Conservation (phyloP, 1,140 invertebrate genomes). For the Caenorhabditis brenneri region DNA sequence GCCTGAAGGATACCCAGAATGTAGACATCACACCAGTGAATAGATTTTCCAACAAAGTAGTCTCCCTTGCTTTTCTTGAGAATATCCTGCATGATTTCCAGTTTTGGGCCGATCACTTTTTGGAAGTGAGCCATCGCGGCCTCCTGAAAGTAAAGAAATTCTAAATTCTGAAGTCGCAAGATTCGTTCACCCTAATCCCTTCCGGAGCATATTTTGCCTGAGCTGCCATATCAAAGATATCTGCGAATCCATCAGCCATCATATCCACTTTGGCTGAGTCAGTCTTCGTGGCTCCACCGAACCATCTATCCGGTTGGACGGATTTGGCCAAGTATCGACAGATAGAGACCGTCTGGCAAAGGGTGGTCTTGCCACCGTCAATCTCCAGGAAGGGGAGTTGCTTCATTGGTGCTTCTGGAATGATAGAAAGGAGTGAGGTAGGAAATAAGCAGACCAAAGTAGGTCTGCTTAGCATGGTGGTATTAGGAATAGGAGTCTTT, state of each 20-base stretch:
- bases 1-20: not conserved
- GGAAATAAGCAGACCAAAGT: no score
- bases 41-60: constrained; percentile 12
- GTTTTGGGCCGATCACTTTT: not conserved
- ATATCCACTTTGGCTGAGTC: constrained; percentile 35
- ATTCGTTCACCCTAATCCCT: no score
- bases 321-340: constrained; percentile 49
- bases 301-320: constrained; percentile 42
- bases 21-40: constrained; percentile 48
- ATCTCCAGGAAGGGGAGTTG: constrained; percentile 45
- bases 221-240: not conserved
- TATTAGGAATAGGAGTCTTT: no score
- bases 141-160: no score
- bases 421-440: not conserved
- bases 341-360: constrained; percentile 44
- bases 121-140: not conserved
- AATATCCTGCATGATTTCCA: constrained; percentile 1
- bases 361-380: constrained; percentile 37
- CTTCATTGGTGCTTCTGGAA: constrained; percentile 43
- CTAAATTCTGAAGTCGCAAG: no score
- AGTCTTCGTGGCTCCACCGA: constrained; percentile 38
- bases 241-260: constrained; percentile 41
- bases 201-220: constrained; percentile 14
- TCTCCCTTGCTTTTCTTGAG: constrained; percentile 24
- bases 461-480: no score